Evolutionary conservation across 2,797 vertebrate species (phyloP).

Genomic region (Iguana delicatissima): DNA sequence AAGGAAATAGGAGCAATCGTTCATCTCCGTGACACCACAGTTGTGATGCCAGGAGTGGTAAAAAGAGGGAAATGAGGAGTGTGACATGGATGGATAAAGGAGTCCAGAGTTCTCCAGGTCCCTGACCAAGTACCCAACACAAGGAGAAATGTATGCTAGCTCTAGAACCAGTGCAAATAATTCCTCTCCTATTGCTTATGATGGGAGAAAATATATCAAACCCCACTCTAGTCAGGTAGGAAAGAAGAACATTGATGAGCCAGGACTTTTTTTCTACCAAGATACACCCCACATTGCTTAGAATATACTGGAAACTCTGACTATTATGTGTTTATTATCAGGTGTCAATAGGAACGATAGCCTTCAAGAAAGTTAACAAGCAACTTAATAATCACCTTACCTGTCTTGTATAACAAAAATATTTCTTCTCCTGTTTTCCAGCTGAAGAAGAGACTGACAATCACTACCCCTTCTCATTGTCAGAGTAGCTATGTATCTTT

Average conservation of each 20-base stretch:
- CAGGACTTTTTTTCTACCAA: no score
- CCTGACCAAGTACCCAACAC: background rate
- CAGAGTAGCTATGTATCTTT: background rate
- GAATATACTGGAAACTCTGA: no score
- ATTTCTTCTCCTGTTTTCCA: slow-evolving; percentile 78
- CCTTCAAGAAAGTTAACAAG: background rate
- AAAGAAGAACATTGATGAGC: no score
- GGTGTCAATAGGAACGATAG: background rate
- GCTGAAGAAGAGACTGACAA: slow-evolving; percentile 70
- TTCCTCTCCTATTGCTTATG: no score
- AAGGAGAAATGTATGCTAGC: background rate
- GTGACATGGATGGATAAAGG: background rate
- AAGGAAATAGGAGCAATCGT: no score
- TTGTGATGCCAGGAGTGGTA: background rate
- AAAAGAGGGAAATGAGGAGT: background rate
- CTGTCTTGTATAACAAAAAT: slow-evolving; percentile 83
- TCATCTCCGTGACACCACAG: background rate
- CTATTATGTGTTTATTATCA: background rate
- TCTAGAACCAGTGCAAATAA: no score
- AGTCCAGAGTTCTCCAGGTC: background rate
- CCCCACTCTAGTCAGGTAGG: no score
- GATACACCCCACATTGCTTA: no score
- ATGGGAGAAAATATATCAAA: no score
- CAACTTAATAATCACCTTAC: slow-evolving; percentile 62
- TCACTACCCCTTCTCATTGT: slow-evolving; percentile 63